These are phyloP conservation scores for Mactra quadrangularis DNA, from an alignment of 1,140 invertebrate genomes.

Conservation along the genomic window DNA sequence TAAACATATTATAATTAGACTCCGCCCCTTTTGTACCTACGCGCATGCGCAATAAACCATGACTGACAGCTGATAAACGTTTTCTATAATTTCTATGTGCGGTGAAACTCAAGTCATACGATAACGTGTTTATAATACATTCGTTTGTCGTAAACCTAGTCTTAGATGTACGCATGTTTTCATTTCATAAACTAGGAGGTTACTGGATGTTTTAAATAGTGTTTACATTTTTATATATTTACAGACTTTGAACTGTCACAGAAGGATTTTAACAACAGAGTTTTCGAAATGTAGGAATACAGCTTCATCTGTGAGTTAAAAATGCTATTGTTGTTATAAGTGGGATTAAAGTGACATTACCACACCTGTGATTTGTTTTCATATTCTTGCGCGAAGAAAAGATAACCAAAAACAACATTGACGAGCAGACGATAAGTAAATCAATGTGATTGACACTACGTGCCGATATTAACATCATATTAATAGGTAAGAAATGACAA, in stretches of 20 bases:
- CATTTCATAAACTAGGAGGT: not conserved
- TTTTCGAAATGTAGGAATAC: not conserved
- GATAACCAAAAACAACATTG: not conserved
- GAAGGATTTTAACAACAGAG: not conserved
- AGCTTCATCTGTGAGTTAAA: too few species aligned
- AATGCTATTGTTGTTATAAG: too few species aligned
- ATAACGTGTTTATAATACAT: constrained; percentile 11
- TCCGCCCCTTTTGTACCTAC: constrained; percentile 3
- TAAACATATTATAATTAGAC: constrained; percentile 38
- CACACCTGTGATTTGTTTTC: too few species aligned
- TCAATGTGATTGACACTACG: constrained; percentile 12
- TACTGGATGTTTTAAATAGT: not conserved
- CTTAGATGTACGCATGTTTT: constrained; percentile 24
- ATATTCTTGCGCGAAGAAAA: too few species aligned
- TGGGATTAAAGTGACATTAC: too few species aligned
- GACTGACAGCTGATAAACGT: constrained; percentile 40
- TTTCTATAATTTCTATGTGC: constrained; percentile 17
- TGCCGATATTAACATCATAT: not conserved
- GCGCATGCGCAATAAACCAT: constrained; percentile 36
- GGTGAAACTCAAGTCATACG: not conserved
- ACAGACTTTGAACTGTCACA: not conserved
- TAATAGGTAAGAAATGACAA: constrained; percentile 42
- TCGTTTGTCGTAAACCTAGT: constrained; percentile 20
- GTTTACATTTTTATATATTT: constrained; percentile 15
- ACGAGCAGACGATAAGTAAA: constrained; percentile 28